These are phyloP conservation scores for Propithecus coquereli DNA, from an alignment of 2,113 vertebrate genomes.

Conservation along the genomic window DNA sequence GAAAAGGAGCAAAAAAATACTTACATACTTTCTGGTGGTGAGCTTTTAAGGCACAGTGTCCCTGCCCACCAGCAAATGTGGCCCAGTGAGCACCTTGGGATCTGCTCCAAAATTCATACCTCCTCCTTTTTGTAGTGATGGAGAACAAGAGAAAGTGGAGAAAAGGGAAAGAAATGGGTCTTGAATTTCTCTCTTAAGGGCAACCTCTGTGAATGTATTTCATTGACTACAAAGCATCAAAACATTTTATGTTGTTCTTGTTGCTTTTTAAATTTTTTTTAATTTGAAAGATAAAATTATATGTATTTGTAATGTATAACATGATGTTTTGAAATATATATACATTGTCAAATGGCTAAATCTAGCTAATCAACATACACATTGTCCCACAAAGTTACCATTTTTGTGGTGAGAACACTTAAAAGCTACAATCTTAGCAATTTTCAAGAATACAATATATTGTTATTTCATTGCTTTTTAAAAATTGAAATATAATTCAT, in stretches of 20 bases:
- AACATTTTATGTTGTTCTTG: not conserved
- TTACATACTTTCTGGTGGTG: not conserved
- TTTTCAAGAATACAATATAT: too few species aligned
- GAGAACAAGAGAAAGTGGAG: not conserved
- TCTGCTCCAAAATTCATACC: not conserved
- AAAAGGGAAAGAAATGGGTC: not conserved
- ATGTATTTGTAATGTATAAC: not conserved
- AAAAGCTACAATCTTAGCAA: too few species aligned
- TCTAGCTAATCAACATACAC: too few species aligned
- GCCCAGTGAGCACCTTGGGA: not conserved
- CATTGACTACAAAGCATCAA: not conserved
- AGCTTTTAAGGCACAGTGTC: not conserved
- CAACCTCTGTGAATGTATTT: not conserved
- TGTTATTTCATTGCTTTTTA: not conserved
- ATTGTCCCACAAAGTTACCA: too few species aligned
- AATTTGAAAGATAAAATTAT: not conserved
- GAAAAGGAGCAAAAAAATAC: not conserved
- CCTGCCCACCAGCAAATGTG: not conserved
- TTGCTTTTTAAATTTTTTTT: not conserved
- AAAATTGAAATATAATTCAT: not conserved
- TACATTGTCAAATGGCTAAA: too few species aligned
- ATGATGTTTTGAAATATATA: not conserved
- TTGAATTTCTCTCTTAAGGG: not conserved
- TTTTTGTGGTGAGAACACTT: too few species aligned
- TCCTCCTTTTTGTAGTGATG: not conserved